A percentile compares a stretch with the other conserved stretches of the same genome.
These are phyloP conservation scores for Folsomia manolachei DNA, from an alignment of 2,888 invertebrate species.

Conservation along the genomic window DNA sequence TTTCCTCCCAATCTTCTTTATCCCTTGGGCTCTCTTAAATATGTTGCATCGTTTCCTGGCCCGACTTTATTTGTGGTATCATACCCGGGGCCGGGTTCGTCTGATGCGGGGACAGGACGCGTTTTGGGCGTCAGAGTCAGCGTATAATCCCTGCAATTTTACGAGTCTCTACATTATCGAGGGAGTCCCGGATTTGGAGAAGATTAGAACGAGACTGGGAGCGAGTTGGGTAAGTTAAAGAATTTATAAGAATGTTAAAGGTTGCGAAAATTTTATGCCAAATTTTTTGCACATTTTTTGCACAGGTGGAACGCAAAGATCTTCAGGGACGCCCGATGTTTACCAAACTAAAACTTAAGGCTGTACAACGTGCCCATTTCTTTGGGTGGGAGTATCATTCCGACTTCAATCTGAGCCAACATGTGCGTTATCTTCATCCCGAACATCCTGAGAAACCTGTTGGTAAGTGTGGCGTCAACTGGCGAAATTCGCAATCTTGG, in stretches of 20 bases:
- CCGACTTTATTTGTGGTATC: background rate
- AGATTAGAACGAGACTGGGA: constrained; percentile 16
- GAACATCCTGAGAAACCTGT: constrained; percentile 9
- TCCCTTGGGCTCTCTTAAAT: background rate
- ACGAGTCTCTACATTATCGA: constrained; percentile 39
- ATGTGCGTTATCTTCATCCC: constrained; percentile 22
- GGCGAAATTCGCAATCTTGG: background rate
- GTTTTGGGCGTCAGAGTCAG: constrained; percentile 32
- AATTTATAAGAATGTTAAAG: background rate
- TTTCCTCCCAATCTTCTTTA: background rate
- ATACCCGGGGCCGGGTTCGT: background rate
- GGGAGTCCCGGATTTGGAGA: constrained; percentile 31
- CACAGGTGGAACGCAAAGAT: constrained; percentile 9
- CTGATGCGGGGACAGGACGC: constrained; percentile 30
- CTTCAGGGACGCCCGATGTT: constrained; percentile 22
- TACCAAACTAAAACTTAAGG: constrained; percentile 28
- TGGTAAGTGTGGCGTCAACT: background rate
- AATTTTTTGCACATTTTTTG: background rate
- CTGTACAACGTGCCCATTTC: constrained; percentile 20
- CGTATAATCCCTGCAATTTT: constrained; percentile 36
- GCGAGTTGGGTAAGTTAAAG: constrained; percentile 7
- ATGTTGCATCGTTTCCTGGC: background rate
- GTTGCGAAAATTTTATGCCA: background rate
- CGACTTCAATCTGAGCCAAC: constrained; percentile 21
- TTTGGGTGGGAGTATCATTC: constrained; percentile 29